Percentiles rank a stretch among this genome's conserved stretches.
phyloP scores from a whole-genome alignment of 2,888 invertebrate genomes.

The Philhelius pedissequus region DNA sequence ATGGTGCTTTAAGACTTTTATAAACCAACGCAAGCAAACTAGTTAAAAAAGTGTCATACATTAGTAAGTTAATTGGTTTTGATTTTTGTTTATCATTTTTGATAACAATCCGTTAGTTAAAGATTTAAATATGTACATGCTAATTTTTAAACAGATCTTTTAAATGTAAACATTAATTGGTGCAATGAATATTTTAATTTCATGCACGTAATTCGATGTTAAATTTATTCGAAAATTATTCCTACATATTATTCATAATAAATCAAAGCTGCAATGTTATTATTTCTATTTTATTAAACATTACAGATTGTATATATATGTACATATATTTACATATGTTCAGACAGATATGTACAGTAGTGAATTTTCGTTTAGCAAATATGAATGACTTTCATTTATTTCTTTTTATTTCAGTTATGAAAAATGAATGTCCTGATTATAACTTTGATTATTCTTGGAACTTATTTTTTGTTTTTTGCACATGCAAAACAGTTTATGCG shows the following conservation, averaged over 20 bases:
- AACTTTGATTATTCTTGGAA: not conserved
- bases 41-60: not conserved
- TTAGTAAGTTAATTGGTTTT: not conserved
- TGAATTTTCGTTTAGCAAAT: not conserved
- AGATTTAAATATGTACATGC: not conserved
- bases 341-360: too few relatives aligned
- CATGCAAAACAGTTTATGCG: constrained; percentile 72
- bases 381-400: not conserved
- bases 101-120: not conserved
- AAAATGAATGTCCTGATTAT: not conserved
- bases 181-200: not conserved
- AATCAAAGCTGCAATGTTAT: not conserved
- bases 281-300: not conserved
- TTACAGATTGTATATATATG: too few relatives aligned
- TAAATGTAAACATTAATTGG: not conserved
- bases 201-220: not conserved
- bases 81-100: not conserved
- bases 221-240: not conserved
- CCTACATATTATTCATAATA: not conserved
- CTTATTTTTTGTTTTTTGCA: not conserved
- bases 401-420: not conserved
- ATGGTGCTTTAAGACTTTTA: not conserved
- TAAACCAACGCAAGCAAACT: not conserved
- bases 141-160: not conserved
- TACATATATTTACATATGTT: too few relatives aligned